These are phyloP conservation scores for Spongia lamella DNA, from an alignment of 37 sponge, comb jelly and placozoan species.

Conservation along the genomic window DNA sequence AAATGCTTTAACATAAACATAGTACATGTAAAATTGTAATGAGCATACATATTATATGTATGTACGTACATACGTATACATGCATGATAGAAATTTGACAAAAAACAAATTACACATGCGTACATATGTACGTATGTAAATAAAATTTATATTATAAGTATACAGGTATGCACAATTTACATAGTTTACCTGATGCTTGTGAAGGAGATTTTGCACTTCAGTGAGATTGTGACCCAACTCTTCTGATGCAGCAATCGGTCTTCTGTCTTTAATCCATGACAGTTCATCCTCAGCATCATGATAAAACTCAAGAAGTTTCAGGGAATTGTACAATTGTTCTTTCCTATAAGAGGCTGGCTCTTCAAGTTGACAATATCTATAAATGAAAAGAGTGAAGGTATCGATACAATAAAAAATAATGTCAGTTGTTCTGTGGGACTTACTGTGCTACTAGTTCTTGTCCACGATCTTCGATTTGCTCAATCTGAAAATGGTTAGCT, in stretches of 20 bases:
- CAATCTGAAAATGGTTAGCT: slow-evolving; percentile 84
- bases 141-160: background rate
- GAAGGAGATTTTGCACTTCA: slow-evolving; percentile 77
- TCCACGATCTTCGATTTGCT: slow-evolving; percentile 83
- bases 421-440: no score
- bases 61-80: no score
- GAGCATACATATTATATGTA: no score
- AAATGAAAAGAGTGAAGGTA: background rate
- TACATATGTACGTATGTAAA: background rate
- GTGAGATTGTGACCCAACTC: slow-evolving; percentile 71
- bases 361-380: slow-evolving; percentile 84
- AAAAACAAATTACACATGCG: no score
- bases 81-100: no score
- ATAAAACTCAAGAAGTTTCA: slow-evolving; percentile 70
- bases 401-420: no score
- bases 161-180: no score
- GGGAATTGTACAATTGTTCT: slow-evolving; percentile 77
- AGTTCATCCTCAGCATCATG: slow-evolving; percentile 86
- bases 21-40: no score
- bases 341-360: slow-evolving; percentile 74
- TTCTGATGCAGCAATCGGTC: slow-evolving; percentile 58
- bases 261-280: slow-evolving; percentile 78
- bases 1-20: no score
- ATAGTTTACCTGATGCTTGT: slow-evolving; percentile 73
- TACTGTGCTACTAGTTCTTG: slow-evolving; percentile 78